Conservation (phyloP, 2,888 invertebrate species). For the Fragum whitleyi region DNA sequence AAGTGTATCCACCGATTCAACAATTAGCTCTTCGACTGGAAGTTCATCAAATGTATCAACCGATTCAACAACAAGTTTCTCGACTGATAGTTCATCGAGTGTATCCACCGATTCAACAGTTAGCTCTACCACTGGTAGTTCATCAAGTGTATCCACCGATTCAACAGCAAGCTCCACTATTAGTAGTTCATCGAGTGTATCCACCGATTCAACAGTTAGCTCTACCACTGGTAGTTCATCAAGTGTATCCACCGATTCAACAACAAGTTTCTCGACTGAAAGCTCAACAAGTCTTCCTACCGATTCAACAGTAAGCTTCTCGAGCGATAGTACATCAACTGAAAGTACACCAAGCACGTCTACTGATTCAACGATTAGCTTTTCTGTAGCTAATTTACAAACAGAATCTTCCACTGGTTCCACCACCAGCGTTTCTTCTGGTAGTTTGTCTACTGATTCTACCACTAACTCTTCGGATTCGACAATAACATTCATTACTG, state of each 20-base stretch:
- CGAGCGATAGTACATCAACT: neutral
- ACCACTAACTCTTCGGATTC: neutral
- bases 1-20: neutral
- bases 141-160: too few relatives aligned
- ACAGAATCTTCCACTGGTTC: neutral
- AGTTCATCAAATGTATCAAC: too few relatives aligned
- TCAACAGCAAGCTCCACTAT: too few relatives aligned
- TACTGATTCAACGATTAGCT: neutral
- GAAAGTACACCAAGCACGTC: neutral
- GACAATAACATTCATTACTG: neutral
- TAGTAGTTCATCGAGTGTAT: too few relatives aligned
- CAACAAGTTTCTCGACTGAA: too few relatives aligned
- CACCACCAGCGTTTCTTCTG: too few relatives aligned
- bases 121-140: neutral
- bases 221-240: too few relatives aligned
- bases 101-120: neutral
- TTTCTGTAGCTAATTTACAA: neutral
- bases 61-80: too few relatives aligned
- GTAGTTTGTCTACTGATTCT: neutral
- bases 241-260: too few relatives aligned
- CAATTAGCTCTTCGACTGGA: too few relatives aligned
- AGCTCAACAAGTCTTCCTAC: too few relatives aligned
- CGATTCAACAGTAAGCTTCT: neutral
- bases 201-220: too few relatives aligned
- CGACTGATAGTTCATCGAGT: neutral